These are phyloP conservation scores for Aramus guarauna DNA, from an alignment of 2,113 vertebrate genomes.

Conservation along the genomic window DNA sequence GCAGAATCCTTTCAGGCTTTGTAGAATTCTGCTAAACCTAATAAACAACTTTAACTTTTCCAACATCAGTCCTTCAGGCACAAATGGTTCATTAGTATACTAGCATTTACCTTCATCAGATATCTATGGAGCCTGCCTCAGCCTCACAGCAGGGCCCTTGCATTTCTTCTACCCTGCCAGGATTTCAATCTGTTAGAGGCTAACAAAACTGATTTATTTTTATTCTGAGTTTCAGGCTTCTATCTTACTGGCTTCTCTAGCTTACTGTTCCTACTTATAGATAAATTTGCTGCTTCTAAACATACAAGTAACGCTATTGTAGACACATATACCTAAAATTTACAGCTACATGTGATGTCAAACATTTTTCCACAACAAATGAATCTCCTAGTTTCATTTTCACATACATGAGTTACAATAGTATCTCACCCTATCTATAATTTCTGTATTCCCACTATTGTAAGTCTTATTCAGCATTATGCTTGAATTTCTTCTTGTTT, in stretches of 20 bases:
- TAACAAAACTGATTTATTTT: conserved; percentile 67
- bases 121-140: conserved; percentile 38
- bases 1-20: background rate
- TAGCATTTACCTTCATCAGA: conserved; percentile 63
- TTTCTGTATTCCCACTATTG: background rate
- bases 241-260: conserved; percentile 27
- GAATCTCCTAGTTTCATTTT: conserved; percentile 2
- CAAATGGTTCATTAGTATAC: conserved; percentile 67
- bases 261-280: conserved; percentile 37
- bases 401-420: background rate
- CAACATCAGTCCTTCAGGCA: conserved; percentile 47
- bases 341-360: background rate
- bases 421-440: background rate
- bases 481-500: background rate
- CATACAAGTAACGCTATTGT: background rate
- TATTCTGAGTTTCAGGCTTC: conserved; percentile 45
- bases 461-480: background rate
- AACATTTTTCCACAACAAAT: background rate
- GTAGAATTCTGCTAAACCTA: background rate
- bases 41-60: conserved; percentile 38
- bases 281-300: conserved; percentile 28
- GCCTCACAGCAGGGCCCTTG: conserved; percentile 58
- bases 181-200: conserved; percentile 63
- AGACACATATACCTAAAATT: conserved; percentile 17
- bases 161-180: conserved; percentile 62